These are phyloP conservation scores for Sialia sialis DNA, from an alignment of 2,113 vertebrate species.

Conservation along the genomic window DNA sequence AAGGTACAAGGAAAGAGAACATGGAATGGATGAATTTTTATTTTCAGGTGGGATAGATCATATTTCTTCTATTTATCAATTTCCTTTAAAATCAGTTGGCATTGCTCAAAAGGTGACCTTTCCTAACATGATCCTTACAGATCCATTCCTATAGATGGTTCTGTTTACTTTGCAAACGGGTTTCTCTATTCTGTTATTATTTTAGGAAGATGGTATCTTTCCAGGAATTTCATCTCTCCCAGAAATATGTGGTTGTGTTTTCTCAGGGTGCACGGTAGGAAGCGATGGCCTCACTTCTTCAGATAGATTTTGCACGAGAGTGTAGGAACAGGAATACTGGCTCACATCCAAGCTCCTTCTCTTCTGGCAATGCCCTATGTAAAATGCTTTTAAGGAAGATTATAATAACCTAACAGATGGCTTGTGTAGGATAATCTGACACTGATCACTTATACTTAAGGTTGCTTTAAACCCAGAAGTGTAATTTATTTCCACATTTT, in stretches of 20 bases:
- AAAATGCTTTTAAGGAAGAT: conserved; percentile 9
- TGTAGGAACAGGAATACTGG: neutral
- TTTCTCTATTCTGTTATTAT: neutral
- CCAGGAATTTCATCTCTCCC: neutral
- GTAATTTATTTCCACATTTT: neutral
- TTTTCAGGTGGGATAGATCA: neutral
- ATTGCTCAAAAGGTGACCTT: neutral
- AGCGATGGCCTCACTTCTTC: neutral
- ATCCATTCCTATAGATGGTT: neutral
- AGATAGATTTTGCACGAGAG: neutral
- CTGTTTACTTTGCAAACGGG: neutral
- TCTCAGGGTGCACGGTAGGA: neutral
- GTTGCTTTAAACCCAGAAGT: conserved; percentile 27
- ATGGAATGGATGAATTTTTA: neutral
- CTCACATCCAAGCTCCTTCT: conserved; percentile 13
- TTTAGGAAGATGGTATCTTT: neutral
- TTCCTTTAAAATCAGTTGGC: neutral
- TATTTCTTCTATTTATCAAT: neutral
- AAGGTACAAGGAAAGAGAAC: neutral
- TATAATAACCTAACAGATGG: conserved; percentile 57
- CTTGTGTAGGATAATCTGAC: conserved; percentile 50
- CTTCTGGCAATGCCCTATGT: conserved; percentile 14
- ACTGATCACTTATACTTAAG: conserved; percentile 12
- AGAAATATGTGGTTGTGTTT: neutral
- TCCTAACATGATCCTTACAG: neutral